A percentile compares a stretch with the other conserved stretches of the same genome.
These are phyloP conservation scores for Helicoverpa armigera DNA, from an alignment of 1,140 invertebrate genomes.

Conservation along the genomic window DNA sequence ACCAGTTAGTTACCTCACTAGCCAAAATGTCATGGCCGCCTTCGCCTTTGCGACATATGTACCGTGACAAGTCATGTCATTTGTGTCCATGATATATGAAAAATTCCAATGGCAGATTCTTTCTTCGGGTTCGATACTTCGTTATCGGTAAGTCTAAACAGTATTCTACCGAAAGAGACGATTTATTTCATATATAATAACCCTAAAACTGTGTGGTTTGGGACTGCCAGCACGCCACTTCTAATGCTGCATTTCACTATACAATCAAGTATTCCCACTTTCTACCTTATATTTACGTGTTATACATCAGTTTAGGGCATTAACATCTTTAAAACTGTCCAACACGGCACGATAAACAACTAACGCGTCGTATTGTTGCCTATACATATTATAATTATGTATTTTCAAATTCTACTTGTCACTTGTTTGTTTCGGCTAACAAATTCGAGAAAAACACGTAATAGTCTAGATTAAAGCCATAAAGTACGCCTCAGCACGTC, in stretches of 20 bases:
- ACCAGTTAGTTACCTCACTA: not conserved
- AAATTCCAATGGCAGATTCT: conserved; percentile 93
- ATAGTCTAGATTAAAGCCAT: conserved; percentile 20
- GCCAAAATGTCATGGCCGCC: conserved; percentile 76
- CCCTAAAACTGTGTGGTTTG: conserved; percentile 24
- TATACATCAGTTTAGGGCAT: not conserved
- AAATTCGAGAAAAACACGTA: conserved; percentile 52
- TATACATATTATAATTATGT: conserved; percentile 44
- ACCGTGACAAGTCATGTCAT: conserved; percentile 89
- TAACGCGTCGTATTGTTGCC: conserved; percentile 21
- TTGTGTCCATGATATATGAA: conserved; percentile 88
- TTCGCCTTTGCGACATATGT: conserved; percentile 84
- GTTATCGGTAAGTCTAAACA: conserved; percentile 88
- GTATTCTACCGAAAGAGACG: conserved; percentile 54
- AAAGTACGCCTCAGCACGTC: conserved; percentile 11
- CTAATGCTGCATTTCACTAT: conserved; percentile 38
- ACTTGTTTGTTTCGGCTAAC: conserved; percentile 51
- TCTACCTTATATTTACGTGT: conserved; percentile 23
- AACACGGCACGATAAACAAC: not conserved
- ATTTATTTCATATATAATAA: conserved; percentile 60
- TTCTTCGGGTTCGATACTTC: conserved; percentile 93
- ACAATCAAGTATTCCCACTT: conserved; percentile 40
- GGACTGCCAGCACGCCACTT: conserved; percentile 55
- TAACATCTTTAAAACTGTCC: not conserved
- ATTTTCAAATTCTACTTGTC: conserved; percentile 43